Evolutionary conservation across 2,888 invertebrate species (phyloP).

Genomic region (Rutpela maculata): DNA sequence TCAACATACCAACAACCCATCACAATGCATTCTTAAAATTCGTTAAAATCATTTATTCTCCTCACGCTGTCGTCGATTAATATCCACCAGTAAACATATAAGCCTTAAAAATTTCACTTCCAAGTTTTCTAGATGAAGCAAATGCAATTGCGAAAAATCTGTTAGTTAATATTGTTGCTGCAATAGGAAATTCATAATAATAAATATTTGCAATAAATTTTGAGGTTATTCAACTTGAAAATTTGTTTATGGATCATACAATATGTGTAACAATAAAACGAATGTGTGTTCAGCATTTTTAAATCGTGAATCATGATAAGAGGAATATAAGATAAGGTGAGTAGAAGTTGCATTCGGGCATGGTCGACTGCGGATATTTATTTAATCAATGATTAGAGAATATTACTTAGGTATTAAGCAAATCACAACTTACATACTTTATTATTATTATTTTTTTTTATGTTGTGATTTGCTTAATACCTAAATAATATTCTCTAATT

Average conservation of each 20-base stretch:
- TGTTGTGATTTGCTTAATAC: no score
- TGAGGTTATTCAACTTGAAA: neutral
- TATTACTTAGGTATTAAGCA: no score
- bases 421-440: no score
- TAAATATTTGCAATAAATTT: conserved; percentile 7
- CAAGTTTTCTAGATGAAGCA: neutral
- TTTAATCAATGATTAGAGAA: no score
- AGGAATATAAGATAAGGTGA: neutral
- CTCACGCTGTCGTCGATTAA: neutral
- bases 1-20: conserved; percentile 24
- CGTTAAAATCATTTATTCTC: conserved; percentile 1
- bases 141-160: neutral
- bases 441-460: no score
- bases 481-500: no score
- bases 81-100: neutral
- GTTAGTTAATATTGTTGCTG: neutral
- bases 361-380: no score
- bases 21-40: conserved; percentile 21
- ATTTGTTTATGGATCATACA: neutral
- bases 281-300: neutral
- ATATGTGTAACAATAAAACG: neutral
- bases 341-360: no score
- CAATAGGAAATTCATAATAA: conserved; percentile 1
- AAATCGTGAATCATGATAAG: neutral
- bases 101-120: neutral